phyloP scores from a whole-genome alignment of 2,888 invertebrate genomes.

The Drosophila neutralis region DNA sequence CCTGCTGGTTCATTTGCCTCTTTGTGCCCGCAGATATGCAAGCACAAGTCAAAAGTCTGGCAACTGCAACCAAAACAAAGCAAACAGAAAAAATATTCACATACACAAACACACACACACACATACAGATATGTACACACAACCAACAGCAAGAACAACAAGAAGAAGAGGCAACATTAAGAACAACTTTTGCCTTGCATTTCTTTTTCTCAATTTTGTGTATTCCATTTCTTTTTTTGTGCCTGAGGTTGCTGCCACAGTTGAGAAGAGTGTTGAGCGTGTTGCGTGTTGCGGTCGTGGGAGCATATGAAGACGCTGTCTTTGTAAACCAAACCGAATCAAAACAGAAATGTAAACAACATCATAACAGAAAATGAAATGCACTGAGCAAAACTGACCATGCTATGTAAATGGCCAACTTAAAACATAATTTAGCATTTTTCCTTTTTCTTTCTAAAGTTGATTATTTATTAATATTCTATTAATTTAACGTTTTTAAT shows the following conservation, averaged over 20 bases:
- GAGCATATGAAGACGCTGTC: slow-evolving; percentile 38
- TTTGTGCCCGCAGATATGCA: slow-evolving; percentile 46
- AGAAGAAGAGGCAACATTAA: slow-evolving; percentile 30
- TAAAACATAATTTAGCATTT: background rate
- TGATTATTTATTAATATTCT: background rate
- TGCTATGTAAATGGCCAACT: background rate
- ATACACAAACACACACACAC: slow-evolving; percentile 5
- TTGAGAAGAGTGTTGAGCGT: background rate
- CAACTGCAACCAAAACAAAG: slow-evolving; percentile 70
- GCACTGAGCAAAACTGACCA: slow-evolving; percentile 35
- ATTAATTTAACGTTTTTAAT: background rate
- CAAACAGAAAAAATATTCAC: slow-evolving; percentile 35
- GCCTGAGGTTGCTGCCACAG: slow-evolving; percentile 28
- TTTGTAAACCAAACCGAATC: slow-evolving; percentile 58
- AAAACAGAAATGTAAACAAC: slow-evolving; percentile 44
- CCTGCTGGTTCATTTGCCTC: slow-evolving; percentile 67
- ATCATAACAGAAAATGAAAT: slow-evolving; percentile 32
- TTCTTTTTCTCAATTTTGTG: slow-evolving; percentile 30
- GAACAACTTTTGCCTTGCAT: slow-evolving; percentile 56
- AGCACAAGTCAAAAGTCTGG: slow-evolving; percentile 65
- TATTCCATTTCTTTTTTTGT: slow-evolving; percentile 4
- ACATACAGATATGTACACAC: background rate
- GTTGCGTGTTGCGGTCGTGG: slow-evolving; percentile 6
- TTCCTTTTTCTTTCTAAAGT: background rate
- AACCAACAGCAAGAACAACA: slow-evolving; percentile 9